Conservation (phyloP, 2,797 vertebrate genomes). For the Rhinella marina region DNA sequence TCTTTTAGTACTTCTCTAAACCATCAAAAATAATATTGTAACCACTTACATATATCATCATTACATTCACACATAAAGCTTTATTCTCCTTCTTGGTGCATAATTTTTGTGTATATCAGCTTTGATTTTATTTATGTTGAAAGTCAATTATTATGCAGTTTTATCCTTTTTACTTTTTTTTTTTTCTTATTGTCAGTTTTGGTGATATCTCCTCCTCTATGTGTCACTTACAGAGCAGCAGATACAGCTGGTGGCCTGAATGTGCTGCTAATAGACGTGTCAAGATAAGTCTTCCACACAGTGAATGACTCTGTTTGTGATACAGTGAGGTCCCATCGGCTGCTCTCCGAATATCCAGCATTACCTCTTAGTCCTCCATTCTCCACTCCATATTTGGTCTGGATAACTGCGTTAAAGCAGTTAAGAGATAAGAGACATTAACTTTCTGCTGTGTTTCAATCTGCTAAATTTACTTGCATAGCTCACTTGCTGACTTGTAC, state of each 20-base stretch:
- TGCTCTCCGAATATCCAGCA: neutral
- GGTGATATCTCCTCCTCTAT: neutral
- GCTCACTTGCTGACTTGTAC: neutral
- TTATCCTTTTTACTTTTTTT: neutral
- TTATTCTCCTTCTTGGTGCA: too few species aligned
- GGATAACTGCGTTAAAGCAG: neutral
- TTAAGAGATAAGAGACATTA: constrained; percentile 32
- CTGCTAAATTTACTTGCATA: constrained; percentile 15
- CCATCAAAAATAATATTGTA: too few species aligned
- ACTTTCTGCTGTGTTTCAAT: constrained; percentile 28
- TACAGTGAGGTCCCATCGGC: neutral
- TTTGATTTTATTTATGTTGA: neutral
- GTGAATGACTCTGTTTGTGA: neutral
- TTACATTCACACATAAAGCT: too few species aligned
- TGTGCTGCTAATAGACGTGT: constrained; percentile 19
- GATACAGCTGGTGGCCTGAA: constrained; percentile 9
- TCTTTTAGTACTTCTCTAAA: too few species aligned
- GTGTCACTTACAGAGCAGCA: neutral
- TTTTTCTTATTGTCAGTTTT: neutral
- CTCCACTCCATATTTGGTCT: constrained; percentile 38
- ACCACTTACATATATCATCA: too few species aligned
- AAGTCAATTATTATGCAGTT: neutral
- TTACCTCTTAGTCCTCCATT: neutral
- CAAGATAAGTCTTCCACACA: constrained; percentile 23
- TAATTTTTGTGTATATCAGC: too few species aligned